Conservation (phyloP, 2,888 invertebrate genomes). For the Trichacis sp. region DNA sequence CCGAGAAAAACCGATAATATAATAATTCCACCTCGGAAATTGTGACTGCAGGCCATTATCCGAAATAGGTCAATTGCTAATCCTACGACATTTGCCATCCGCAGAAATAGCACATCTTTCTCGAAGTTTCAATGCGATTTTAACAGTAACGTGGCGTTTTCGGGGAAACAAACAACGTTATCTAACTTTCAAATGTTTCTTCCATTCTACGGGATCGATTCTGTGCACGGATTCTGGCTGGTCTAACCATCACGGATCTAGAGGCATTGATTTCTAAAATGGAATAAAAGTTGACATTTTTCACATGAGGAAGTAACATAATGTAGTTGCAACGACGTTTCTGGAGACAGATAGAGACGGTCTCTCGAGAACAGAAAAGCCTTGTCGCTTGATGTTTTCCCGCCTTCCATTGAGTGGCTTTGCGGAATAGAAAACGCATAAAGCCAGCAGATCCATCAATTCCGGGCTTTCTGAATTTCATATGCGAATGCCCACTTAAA, state of each 20-base stretch:
- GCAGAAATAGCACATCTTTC: background rate
- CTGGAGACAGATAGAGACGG: slow-evolving; percentile 21
- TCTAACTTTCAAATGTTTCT: background rate
- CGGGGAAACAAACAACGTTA: background rate
- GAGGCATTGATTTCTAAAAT: slow-evolving; percentile 13
- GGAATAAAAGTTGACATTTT: slow-evolving; percentile 22
- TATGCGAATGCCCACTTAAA: slow-evolving; percentile 25
- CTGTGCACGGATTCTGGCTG: background rate
- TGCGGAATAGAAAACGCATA: slow-evolving; percentile 36
- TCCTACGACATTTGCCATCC: background rate
- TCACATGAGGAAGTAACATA: slow-evolving; percentile 18
- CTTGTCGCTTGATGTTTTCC: slow-evolving; percentile 28
- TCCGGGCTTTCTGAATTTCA: slow-evolving; percentile 24
- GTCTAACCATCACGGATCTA: background rate
- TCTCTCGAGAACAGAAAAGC: slow-evolving; percentile 21
- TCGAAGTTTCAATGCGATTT: background rate
- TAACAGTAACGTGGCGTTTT: background rate
- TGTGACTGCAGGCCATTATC: background rate
- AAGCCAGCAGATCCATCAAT: slow-evolving; percentile 30
- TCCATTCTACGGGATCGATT: background rate
- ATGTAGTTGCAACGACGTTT: slow-evolving; percentile 21
- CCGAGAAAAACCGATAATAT: background rate
- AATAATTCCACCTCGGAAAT: background rate
- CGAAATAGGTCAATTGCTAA: slow-evolving; percentile 1
- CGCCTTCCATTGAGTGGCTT: slow-evolving; percentile 36